These are phyloP conservation scores for Zelostemma sp. DNA, from an alignment of 1,140 invertebrate genomes.

Conservation along the genomic window DNA sequence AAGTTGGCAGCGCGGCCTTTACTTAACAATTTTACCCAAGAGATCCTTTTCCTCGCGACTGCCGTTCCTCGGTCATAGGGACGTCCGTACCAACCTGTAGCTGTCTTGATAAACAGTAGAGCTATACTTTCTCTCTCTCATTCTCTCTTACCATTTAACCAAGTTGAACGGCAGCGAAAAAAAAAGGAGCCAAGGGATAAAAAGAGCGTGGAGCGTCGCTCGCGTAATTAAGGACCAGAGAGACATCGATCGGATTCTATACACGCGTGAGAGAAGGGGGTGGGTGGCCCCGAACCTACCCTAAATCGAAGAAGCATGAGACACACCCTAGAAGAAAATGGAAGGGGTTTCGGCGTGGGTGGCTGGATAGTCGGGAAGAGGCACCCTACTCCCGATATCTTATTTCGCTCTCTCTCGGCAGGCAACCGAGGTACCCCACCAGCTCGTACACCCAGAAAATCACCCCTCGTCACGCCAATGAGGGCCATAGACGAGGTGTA, in stretches of 20 bases:
- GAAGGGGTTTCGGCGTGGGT: conserved; percentile 44
- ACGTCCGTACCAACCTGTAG: conserved; percentile 41
- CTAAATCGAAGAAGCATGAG: conserved; percentile 66
- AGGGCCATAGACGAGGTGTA: conserved; percentile 50
- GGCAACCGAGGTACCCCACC: conserved; percentile 36
- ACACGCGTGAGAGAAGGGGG: conserved; percentile 36
- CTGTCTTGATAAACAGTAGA: conserved; percentile 39
- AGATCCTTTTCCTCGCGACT: conserved; percentile 24
- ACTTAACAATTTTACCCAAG: conserved; percentile 6
- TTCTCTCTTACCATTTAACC: conserved; percentile 22
- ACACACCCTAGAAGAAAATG: conserved; percentile 64
- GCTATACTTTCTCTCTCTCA: conserved; percentile 21
- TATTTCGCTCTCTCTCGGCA: conserved; percentile 56
- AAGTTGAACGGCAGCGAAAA: conserved; percentile 20
- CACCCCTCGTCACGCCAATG: conserved; percentile 54
- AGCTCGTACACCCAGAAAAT: conserved; percentile 25
- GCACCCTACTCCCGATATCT: conserved; percentile 58
- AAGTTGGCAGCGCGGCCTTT: neutral
- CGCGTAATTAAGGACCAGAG: conserved; percentile 65
- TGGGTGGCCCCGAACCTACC: conserved; percentile 59
- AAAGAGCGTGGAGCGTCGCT: conserved; percentile 43
- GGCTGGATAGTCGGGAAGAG: conserved; percentile 44
- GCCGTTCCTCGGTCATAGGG: neutral
- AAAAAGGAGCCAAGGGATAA: conserved; percentile 8
- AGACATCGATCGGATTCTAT: conserved; percentile 65